Evolutionary conservation across 2,888 invertebrate genomes (phyloP), one percentile per base, ranked within the genome.

Genomic region (Craniophora ligustri): DNA sequence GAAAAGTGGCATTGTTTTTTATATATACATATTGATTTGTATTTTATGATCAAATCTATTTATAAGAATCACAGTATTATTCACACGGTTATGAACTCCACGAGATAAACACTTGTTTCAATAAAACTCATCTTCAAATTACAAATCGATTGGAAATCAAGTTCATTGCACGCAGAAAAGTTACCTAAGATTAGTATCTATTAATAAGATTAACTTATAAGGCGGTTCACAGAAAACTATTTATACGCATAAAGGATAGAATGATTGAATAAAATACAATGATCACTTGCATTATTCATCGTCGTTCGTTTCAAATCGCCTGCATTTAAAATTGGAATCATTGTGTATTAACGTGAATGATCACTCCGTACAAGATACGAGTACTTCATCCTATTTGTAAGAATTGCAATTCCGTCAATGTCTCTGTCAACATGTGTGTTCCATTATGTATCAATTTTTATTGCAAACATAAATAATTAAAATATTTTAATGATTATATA

Each of bases 111-210:
- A n/a, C 3, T 30, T 18, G 19, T 14, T 48, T 34, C 23, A 28
- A 30, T 46, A 21, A 34, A 48, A 55, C 15, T 41, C 18, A 15
- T 47, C 26, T 44, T 11, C 10, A n/a, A 68, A 30, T 45, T 18
- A n/a, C 23, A 26, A 62, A 57, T 47, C 28, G 28, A 50, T 45
- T 69, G 60, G 38, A 65, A 63, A 62, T 54, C 53, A 61, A 66
- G 76, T 78, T 79, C 75, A 75, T 76, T 76, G 79, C 69, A 68
- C 73, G 66, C 41, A 44, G 49, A 63, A 58, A 67, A 48, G 46
- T 64, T 64, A 45, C 36, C 26, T 26, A 14, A 75, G 74, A 79
- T 72, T 59, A 72, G 28, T 67, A 72, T 73, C 63, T 66, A 49
- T 46, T 71, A 75, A 75, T 68, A 69, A 65, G 67, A 74, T 72